Conservation (phyloP, 92 coral and sea anemone species). For the Epizoanthus illoricatus region DNA sequence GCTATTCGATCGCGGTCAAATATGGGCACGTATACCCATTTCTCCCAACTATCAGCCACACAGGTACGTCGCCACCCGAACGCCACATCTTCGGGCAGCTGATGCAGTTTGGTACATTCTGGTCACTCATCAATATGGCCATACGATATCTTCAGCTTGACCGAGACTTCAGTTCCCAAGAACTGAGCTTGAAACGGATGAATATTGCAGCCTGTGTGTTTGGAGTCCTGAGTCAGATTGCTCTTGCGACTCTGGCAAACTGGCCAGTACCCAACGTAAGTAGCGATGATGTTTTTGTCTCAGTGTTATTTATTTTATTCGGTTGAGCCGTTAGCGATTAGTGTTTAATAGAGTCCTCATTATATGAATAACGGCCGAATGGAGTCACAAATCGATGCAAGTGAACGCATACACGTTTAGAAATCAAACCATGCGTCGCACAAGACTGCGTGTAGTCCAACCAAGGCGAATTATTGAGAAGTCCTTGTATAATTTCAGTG, state of each 20-base stretch:
- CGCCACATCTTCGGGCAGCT: slow-evolving; percentile 41
- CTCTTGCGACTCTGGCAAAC: slow-evolving; percentile 27
- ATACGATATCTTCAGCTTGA: slow-evolving; percentile 39
- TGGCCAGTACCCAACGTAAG: slow-evolving; percentile 48
- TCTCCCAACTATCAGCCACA: slow-evolving; percentile 55
- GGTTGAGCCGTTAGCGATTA: no score
- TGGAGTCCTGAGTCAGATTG: slow-evolving; percentile 20
- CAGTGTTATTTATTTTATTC: no score
- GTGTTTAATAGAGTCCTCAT: no score
- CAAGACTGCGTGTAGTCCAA: no score
- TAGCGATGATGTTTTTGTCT: not conserved
- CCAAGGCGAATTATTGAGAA: no score
- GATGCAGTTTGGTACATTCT: slow-evolving; percentile 33
- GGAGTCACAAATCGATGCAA: no score
- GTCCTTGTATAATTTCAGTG: no score
- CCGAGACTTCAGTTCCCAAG: slow-evolving; percentile 8
- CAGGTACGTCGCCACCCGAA: slow-evolving; percentile 45
- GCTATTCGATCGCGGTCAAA: slow-evolving; percentile 40
- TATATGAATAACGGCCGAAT: no score
- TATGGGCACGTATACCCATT: slow-evolving; percentile 45
- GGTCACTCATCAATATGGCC: slow-evolving; percentile 33
- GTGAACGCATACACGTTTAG: no score
- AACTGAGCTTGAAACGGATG: slow-evolving; percentile 17
- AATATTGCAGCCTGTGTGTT: slow-evolving; percentile 21
- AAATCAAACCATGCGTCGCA: no score